phyloP scores from a whole-genome alignment of 1,140 invertebrate genomes.

The Mizuhopecten yessoensis region DNA sequence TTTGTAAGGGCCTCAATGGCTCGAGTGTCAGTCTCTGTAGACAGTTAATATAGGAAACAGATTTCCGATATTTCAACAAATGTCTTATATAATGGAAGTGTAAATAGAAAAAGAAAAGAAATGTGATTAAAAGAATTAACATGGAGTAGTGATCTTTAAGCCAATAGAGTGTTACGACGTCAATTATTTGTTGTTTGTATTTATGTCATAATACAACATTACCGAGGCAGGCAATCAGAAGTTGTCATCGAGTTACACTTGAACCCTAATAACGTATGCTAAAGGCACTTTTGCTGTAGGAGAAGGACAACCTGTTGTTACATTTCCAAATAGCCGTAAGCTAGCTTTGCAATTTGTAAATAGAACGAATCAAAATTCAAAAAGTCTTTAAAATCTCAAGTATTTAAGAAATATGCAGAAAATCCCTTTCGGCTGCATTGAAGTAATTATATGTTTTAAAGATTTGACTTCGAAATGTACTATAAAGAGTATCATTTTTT shows the following conservation, averaged over 20 bases:
- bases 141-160: neutral
- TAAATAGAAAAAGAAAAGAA: neutral
- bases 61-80: neutral
- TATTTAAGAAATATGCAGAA: neutral
- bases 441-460: neutral
- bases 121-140: neutral
- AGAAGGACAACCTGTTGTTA: neutral
- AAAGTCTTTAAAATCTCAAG: conserved; percentile 30
- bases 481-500: neutral
- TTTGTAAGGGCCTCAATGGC: neutral
- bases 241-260: neutral
- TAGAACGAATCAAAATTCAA: conserved; percentile 10
- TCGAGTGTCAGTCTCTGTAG: neutral
- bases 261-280: neutral
- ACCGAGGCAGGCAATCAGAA: neutral
- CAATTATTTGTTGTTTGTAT: neutral
- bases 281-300: neutral
- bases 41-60: neutral
- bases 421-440: neutral
- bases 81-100: neutral
- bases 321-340: neutral
- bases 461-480: neutral
- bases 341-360: neutral
- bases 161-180: neutral
- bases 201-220: neutral